Conservation (phyloP, 2,113 vertebrate species). For the Calypte anna region DNA sequence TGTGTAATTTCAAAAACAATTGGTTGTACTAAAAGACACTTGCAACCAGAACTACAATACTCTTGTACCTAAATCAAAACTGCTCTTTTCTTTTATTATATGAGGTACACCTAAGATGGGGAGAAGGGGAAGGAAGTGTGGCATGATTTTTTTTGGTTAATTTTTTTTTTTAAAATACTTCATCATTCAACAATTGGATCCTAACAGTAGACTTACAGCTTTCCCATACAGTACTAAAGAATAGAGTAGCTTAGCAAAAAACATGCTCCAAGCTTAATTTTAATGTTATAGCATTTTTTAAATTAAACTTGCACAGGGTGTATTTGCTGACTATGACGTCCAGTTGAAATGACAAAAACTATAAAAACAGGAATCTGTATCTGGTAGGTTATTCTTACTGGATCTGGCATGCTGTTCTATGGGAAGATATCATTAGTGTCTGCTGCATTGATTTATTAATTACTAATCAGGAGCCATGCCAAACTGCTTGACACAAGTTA, state of each 20-base stretch:
- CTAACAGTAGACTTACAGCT: not conserved
- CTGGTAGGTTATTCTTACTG: slow-evolving; percentile 15
- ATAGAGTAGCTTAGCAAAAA: not conserved
- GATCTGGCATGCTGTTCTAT: slow-evolving; percentile 14
- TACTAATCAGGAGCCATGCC: slow-evolving; percentile 37
- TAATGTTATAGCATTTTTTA: not conserved
- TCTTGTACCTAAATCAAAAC: not conserved
- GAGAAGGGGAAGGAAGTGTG: accelerated
- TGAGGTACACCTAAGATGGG: not conserved
- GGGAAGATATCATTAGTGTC: slow-evolving; percentile 7
- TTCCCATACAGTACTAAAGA: not conserved
- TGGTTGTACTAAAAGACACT: not conserved
- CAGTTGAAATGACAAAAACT: slow-evolving; percentile 26
- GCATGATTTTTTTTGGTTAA: not conserved
- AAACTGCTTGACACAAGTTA: slow-evolving; percentile 36
- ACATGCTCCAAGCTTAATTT: not conserved
- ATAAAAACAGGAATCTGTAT: not conserved
- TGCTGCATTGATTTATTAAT: slow-evolving; percentile 51
- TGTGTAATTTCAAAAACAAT: not conserved
- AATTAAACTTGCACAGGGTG: not conserved
- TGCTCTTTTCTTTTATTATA: not conserved
- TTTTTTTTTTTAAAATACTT: not conserved
- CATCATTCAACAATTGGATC: not conserved
- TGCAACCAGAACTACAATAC: not conserved
- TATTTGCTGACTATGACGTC: not conserved